Base-by-base conservation (phyloP, 2,888 invertebrate genomes). In the Eledona agricola region DNA sequence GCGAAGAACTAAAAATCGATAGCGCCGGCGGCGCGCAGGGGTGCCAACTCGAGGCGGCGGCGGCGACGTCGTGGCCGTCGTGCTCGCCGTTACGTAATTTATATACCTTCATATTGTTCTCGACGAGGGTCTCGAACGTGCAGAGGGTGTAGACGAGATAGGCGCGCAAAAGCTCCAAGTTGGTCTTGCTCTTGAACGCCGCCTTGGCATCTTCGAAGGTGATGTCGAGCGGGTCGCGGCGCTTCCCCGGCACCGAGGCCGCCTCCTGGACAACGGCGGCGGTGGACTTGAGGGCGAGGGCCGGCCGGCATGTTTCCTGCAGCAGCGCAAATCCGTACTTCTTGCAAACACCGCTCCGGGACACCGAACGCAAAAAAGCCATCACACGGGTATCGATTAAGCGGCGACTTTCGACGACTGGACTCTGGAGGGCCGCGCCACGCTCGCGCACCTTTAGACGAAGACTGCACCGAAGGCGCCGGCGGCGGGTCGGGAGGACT, bases 171-270 rank as follows among this genome's bases (percentile, higher is more conserved):
- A 98, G 83, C 79, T 98, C 96, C 79, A 84, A 86, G 63, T 91
- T 96, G 66, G 92, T 93, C 82, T 97, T 97, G 79, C 95, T 95
- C 77, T 93, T 93, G 81, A 94, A 98, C 13, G 96, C 91, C 63
- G 94, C 93, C 67, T 87, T 81, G 13, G 92, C 88, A 81, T 94
- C 90, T 77, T 87, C 87, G 79, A 98, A 98, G 63, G 83, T 82
- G 59, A 90, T 83, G 78, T 95, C 94, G 64, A 94, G 81, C 5
- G 67, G 66, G 43, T 70, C 69, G n/a, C 17, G 10, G 11, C 42
- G 32, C 26, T 40, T 46, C 19, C 20, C 5, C 23, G 42, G 13
- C 11, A 25, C 23, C 28, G 34, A 28, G 89, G 67, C 81, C 80
- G 60, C 90, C 82, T 26, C 29, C 31, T 49, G 46, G 76, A 92